Evolutionary conservation across 2,113 vertebrate species (phyloP), one percentile per base, ranked within the genome.

Genomic region (Patagioenas fasciata): DNA sequence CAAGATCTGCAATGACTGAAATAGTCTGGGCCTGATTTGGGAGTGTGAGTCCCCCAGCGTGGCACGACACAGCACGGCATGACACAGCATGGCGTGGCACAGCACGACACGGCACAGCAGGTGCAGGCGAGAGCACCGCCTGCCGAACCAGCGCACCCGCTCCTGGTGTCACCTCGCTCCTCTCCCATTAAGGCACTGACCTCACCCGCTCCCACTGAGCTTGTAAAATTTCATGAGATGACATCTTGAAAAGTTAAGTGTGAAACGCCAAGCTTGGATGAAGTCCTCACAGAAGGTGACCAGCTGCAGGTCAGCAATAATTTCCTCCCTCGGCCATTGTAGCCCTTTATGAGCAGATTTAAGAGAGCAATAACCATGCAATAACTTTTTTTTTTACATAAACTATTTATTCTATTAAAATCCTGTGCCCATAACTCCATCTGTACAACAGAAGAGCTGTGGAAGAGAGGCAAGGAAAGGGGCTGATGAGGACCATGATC

Each of bases 211-310:
- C 72, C 57, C 81, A 77, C 48, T 38, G 62, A 87, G 73, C 83
- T 80, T 82, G 82, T 87, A 88, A 92, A 92, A 89, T 87, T 72
- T 89, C 57, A 70, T 23, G 28, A 87, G 83, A 77, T 87, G 83
- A 61, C 91, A 87, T 79, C 70, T 77, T 89, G 91, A 80, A 81
- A 81, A 88, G 58, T 65, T 54, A 57, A 74, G 61, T 57, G 65
- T 86, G 65, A 72, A 93, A 88, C 2, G 0, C n/a, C 0, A 2
- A 67, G 66, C 31, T 88, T 79, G 51, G 38, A 88, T 3, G 0
- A 44, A 89, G 47, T 36, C 57, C 48, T 93, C 66, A 62, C 72
- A 88, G 75, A 88, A 91, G 61, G 53, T 78, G 80, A 69, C 44
- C 93, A 92, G 82, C 85, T 88, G 88, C 75, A 60, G 60, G 85